Base-by-base conservation (phyloP, 2,797 vertebrate genomes). In the Myotis vivesi region DNA sequence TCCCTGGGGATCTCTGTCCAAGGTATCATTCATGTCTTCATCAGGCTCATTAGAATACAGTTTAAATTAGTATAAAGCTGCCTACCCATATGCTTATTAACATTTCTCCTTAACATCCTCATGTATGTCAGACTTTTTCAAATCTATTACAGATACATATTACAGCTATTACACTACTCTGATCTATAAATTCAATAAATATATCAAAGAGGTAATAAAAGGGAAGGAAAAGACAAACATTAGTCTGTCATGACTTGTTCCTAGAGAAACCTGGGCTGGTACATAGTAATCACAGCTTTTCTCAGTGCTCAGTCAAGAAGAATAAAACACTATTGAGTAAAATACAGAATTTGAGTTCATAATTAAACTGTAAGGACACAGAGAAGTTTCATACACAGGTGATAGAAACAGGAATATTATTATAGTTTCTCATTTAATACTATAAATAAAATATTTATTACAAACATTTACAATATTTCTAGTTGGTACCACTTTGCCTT, bases 381-480 rank as follows among this genome's bases (percentile, higher is more conserved):
- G 41, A 17, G 41, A 15, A 46, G 28, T 55, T 41, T 82, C 62
- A 83, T 20, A 83, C 28, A 79, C 33, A 59, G 17, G 55, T 62
- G 57, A 91, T 73, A 15, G 88, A 91, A 91, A 94, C 2, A 72
- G 16, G 12, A 83, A 71, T 57, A 94, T 22, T 22, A 83, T 81
- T 92, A 64, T 13, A 91, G 59, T 53, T 76, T n/a, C 30, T 93
- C 51, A 69, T 64, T 91, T 62, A 95, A 77, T 55, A 80, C 55
- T 71, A 68, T 41, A 84, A 87, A 57, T n/a, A 8, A 41, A 81
- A 8, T 46, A 59, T 59, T 76, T 89, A 92, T 12, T 94, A 73
- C 73, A 46, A 93, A 91, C 44, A 80, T 92, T n/a, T 84, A 15
- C 25, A 92, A 90, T 73, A 83, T 89, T 88, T 88, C 25, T 23